Conservation (phyloP, 1,140 invertebrate genomes). For the Drosophila trapezifrons region DNA sequence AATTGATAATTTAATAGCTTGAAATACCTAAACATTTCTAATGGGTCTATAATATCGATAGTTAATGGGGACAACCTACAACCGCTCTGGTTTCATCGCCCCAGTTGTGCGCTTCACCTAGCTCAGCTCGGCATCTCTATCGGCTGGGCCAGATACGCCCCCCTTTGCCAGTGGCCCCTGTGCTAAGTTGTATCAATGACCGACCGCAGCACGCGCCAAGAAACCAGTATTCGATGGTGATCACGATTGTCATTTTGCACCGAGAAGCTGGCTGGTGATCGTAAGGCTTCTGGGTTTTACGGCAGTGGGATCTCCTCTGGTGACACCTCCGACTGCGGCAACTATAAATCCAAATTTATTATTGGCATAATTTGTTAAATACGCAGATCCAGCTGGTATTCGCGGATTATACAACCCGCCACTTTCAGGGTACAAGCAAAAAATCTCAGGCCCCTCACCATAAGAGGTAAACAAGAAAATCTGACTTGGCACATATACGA, state of each 20-base stretch:
- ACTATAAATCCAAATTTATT: conserved; percentile 57
- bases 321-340: conserved; percentile 19
- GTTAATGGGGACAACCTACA: background rate
- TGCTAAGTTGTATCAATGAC: conserved; percentile 49
- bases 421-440: conserved; percentile 27
- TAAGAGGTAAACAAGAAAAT: conserved; percentile 21
- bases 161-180: conserved; percentile 24
- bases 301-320: conserved; percentile 14
- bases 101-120: background rate
- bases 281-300: conserved; percentile 48
- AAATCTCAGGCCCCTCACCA: conserved; percentile 16
- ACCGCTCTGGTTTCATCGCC: background rate
- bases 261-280: conserved; percentile 4
- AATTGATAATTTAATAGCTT: background rate
- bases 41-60: background rate
- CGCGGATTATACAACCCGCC: conserved; percentile 45
- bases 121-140: conserved; percentile 22
- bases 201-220: conserved; percentile 61
- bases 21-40: background rate
- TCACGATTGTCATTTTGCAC: conserved; percentile 24
- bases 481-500: conserved; percentile 29
- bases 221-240: conserved; percentile 27
- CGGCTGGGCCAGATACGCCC: conserved; percentile 57
- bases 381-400: conserved; percentile 33
- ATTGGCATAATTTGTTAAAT: conserved; percentile 52